Conservation (phyloP, 2,113 vertebrate genomes). For the Podarcis cretensis region DNA sequence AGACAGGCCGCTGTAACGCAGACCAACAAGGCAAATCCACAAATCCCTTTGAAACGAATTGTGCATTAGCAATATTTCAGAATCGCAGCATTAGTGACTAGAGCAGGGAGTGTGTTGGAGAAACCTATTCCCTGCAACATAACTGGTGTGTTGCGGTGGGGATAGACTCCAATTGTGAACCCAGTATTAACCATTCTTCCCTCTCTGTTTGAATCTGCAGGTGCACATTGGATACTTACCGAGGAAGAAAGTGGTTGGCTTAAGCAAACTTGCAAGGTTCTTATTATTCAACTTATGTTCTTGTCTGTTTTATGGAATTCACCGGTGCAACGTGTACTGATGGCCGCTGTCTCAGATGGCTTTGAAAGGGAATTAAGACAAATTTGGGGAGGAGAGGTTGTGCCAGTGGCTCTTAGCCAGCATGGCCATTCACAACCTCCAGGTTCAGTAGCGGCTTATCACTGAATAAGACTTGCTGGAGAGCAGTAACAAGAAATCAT, state of each 20-base stretch:
- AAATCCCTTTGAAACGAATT: not conserved
- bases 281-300: not conserved
- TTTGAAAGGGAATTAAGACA: not conserved
- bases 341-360: not conserved
- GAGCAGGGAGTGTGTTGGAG: not conserved
- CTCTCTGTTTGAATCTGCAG: conserved; percentile 47
- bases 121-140: not conserved
- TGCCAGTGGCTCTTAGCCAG: not conserved
- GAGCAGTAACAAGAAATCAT: not conserved
- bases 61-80: not conserved
- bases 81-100: not conserved
- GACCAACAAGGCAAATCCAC: not conserved
- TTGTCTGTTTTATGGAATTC: not conserved
- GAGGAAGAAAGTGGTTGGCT: conserved; percentile 80
- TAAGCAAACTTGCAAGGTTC: conserved; percentile 80
- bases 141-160: too few relatives aligned
- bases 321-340: not conserved
- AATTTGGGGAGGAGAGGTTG: not conserved
- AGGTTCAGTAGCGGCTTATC: not conserved
- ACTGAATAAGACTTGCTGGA: too few relatives aligned
- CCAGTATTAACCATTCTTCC: not conserved
- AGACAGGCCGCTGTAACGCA: not conserved
- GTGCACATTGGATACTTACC: conserved; percentile 80
- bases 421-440: not conserved
- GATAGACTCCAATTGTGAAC: not conserved